Evolutionary conservation across 2,797 vertebrate species (phyloP), one percentile per base, ranked within the genome.

Genomic region (Fringilla coelebs): DNA sequence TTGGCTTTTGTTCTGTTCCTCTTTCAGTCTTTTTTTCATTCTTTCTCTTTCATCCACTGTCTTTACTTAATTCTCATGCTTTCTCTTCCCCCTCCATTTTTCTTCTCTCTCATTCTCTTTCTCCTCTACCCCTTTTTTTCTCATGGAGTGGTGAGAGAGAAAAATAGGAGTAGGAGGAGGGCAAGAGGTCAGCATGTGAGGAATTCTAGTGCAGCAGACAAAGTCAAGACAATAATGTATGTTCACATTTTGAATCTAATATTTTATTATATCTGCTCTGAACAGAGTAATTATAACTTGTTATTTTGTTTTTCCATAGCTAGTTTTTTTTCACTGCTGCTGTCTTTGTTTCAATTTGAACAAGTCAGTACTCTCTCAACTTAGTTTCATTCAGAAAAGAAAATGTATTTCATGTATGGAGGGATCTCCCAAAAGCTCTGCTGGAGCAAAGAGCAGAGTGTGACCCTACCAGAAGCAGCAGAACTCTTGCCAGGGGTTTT

Each of bases 161-260:
- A 96, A 96, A 94, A 89, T 46, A 89, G 72, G 74, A 88, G 94
- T 75, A 74, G 93, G 81, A 94, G 86, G 83, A 94, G 91, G 86
- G 81, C 84, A 90, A 65, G 54, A 93, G 93, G 88, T 95, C 93
- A 95, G 86, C 81, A 61, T 81, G 90, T 75, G 84, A 95, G 86
- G 94, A 95, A 96, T 96, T 92, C 88, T 87, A 96, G 65, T 58
- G 68, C n/a, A 87, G 52, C 80, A 93, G 90, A 54, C 83, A 92
- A 92, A 94, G 77, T 86, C 78, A 85, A 93, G 77, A 80, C 6
- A 3, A 58, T 57, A 66, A 89, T 63, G 48, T 78, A 65, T 48
- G 15, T 45, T 75, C 75, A 55, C 90, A 85, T 89, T 82, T 82
- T 83, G 51, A 40, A 87, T 83, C 43, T 78, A 58, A 57, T 85